A percentile compares a stretch with the other conserved stretches of the same genome.
Conservation (phyloP, 2,797 vertebrate species). For the Sebastes itinus region DNA sequence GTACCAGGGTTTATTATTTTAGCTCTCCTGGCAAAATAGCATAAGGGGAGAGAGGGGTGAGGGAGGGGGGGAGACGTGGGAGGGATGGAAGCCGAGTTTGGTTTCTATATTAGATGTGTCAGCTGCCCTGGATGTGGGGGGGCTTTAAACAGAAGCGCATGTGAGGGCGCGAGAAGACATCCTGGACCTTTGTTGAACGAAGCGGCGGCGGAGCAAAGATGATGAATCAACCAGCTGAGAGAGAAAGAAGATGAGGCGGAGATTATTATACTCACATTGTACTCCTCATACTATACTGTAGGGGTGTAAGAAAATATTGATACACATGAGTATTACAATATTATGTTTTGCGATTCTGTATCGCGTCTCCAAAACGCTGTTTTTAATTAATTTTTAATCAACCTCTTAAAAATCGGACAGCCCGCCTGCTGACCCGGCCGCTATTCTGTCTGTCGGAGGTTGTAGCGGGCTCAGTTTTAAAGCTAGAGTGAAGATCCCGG, state of each 20-base stretch:
- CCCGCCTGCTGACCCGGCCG: no score
- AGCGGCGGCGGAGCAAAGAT: background rate
- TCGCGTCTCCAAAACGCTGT: no score
- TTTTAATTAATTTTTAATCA: no score
- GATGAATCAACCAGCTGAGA: conserved; percentile 2
- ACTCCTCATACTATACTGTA: no score
- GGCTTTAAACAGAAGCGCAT: conserved; percentile 63
- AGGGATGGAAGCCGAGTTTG: conserved; percentile 40
- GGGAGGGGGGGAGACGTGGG: background rate
- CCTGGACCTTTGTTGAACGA: background rate
- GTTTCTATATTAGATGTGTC: conserved; percentile 70
- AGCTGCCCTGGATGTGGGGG: conserved; percentile 53
- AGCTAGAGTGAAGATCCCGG: no score
- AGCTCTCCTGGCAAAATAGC: conserved; percentile 68
- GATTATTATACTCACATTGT: background rate
- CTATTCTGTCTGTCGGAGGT: no score
- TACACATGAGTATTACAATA: no score
- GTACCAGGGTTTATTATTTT: conserved; percentile 70
- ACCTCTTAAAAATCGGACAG: no score
- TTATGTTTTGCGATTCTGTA: no score
- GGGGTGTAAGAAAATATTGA: no score
- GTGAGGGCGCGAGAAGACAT: conserved; percentile 14
- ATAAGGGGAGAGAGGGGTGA: conserved; percentile 11
- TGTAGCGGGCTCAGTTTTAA: no score
- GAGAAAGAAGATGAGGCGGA: background rate